These are phyloP conservation scores for Yoshiicerus persimilis DNA, from an alignment of 1,140 invertebrate genomes.

Conservation along the genomic window DNA sequence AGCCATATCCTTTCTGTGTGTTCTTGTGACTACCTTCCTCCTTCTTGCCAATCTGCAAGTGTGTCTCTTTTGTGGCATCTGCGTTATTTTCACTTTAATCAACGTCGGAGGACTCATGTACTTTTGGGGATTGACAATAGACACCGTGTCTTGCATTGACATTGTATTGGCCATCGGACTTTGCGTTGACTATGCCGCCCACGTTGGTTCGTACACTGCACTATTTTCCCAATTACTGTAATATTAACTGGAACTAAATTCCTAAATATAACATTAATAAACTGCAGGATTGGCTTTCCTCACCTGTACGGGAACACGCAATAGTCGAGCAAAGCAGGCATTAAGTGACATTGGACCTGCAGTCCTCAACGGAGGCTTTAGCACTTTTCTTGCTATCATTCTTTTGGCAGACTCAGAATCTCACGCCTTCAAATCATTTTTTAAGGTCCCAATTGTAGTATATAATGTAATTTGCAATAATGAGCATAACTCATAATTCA, in stretches of 20 bases:
- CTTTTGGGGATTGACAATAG: slow-evolving; percentile 61
- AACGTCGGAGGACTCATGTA: slow-evolving; percentile 62
- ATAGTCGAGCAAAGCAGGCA: slow-evolving; percentile 53
- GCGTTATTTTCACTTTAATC: slow-evolving; percentile 61
- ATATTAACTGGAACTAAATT: not conserved
- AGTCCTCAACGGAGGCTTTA: slow-evolving; percentile 60
- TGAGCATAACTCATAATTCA: too few species aligned
- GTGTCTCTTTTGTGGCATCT: slow-evolving; percentile 50
- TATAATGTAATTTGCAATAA: too few species aligned
- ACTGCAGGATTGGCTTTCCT: slow-evolving; percentile 26
- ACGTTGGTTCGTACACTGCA: slow-evolving; percentile 58
- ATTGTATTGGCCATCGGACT: slow-evolving; percentile 59
- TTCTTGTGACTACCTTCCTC: slow-evolving; percentile 60
- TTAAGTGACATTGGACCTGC: slow-evolving; percentile 58
- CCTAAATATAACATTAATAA: not conserved
- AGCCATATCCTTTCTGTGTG: slow-evolving; percentile 57
- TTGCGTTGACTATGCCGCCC: slow-evolving; percentile 63
- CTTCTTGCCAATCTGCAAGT: slow-evolving; percentile 56
- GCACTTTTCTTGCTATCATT: slow-evolving; percentile 60
- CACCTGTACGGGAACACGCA: slow-evolving; percentile 12
- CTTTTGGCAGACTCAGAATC: slow-evolving; percentile 57
- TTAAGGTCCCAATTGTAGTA: slow-evolving; percentile 54
- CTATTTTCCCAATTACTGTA: not conserved
- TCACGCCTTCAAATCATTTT: slow-evolving; percentile 59
- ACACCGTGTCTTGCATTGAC: slow-evolving; percentile 63